phyloP scores from a whole-genome alignment of 2,113 vertebrate genomes.

The Tiliqua scincoides region DNA sequence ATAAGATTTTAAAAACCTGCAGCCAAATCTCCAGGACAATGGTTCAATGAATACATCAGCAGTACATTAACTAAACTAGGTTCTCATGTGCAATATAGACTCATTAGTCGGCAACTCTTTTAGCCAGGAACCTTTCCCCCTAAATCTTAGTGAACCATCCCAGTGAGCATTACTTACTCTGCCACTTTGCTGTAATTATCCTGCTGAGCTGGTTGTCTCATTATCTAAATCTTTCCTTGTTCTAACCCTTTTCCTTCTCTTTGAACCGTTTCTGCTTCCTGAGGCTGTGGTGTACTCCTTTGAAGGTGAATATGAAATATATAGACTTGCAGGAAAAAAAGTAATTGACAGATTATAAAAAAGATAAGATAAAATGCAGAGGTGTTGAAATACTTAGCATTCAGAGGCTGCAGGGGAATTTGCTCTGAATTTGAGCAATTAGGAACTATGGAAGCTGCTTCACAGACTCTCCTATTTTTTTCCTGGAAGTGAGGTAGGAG shows the following conservation, averaged over 20 bases:
- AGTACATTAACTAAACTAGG: neutral
- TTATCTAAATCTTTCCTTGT: neutral
- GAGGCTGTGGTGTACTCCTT: neutral
- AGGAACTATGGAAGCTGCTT: neutral
- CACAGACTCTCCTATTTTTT: neutral
- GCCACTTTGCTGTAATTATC: neutral
- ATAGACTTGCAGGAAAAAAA: neutral
- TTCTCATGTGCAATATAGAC: neutral
- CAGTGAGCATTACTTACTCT: neutral
- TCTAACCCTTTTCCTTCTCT: conserved; percentile 6
- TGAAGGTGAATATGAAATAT: conserved; percentile 7
- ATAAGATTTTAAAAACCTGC: neutral
- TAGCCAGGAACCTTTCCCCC: neutral
- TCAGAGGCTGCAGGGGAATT: neutral
- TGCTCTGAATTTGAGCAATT: neutral
- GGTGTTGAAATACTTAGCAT: neutral
- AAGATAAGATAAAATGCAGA: neutral
- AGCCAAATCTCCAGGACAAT: too few species aligned
- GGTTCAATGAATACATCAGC: neutral
- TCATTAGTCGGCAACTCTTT: neutral
- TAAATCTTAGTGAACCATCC: neutral
- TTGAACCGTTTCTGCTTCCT: neutral
- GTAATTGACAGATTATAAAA: neutral
- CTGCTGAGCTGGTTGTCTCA: neutral
- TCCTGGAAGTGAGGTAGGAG: neutral